Base-by-base conservation (phyloP, 2,888 invertebrate species). In the Tipula confusa region DNA sequence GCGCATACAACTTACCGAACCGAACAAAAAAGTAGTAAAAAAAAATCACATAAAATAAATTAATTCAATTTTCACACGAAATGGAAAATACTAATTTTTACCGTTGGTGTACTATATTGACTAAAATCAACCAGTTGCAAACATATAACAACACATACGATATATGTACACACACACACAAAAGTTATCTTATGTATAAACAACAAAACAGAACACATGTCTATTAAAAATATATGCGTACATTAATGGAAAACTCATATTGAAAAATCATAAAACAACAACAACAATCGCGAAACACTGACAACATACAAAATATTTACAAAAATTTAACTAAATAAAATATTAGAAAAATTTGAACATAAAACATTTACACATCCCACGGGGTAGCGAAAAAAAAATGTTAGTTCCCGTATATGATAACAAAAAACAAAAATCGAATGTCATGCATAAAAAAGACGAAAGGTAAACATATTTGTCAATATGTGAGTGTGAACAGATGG, bases 1-100 rank as follows among this genome's bases (percentile, higher is more conserved):
- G 43, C n/a, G n/a, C 64, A 64, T 18, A 64, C 64, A 64, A 64
- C 64, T 64, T 64, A 64, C 64, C 64, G 64, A 64, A 64, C 64
- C 64, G 24, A 18, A 24, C 64, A 64, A 64, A 64, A 64, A 18
- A 64, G 9, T 2, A 64, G 13, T 64, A 64, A 33, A 9, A 33
- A 11, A 64, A 24, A 64, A 13, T 64, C 64, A 64, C 18, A 2
- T 24, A 24, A 64, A n/a, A 64, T 64, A 64, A 64, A 64, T 64
- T 64, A 24, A 24, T 64, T 64, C 64, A 64, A 64, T 64, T 64
- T 64, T 64, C 64, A 64, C 64, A 64, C 64, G 64, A 64, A 64
- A 24, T 64, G 64, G 64, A 64, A 64, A 64, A 9, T 64, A 64
- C 24, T 9, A 11, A 24, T 64, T 24, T 24, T 64, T 24, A 24